Conservation (phyloP, 2,888 invertebrate species). For the Eremobia ochroleuca region DNA sequence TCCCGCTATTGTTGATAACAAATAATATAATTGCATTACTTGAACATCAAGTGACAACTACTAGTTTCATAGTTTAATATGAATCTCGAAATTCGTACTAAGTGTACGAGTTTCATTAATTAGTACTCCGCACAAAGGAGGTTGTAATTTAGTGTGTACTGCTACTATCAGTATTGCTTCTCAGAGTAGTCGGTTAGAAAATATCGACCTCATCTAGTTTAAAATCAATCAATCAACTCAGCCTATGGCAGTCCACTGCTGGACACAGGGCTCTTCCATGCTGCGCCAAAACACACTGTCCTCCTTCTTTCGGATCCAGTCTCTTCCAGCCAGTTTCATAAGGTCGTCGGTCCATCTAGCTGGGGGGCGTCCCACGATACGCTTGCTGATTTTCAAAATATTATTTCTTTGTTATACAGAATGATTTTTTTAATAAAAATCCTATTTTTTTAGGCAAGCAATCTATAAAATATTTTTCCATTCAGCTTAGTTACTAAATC, state of each 20-base stretch:
- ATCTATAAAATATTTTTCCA: no score
- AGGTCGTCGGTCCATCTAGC: background rate
- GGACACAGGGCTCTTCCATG: no score
- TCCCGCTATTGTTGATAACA: slow-evolving; percentile 67
- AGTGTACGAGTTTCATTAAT: slow-evolving; percentile 1
- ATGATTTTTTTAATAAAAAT: no score
- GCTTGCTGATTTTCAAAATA: background rate
- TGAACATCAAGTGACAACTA: slow-evolving; percentile 41
- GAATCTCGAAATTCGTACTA: background rate
- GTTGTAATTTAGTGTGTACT: background rate
- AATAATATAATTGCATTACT: slow-evolving; percentile 66
- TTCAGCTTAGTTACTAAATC: background rate
- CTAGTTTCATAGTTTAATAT: slow-evolving; percentile 33
- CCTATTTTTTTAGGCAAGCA: no score
- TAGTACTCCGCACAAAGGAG: background rate
- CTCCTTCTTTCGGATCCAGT: background rate
- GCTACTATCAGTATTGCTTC: background rate
- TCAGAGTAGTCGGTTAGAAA: background rate
- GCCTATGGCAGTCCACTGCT: no score
- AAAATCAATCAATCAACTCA: background rate
- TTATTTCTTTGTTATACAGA: no score
- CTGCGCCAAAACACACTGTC: background rate
- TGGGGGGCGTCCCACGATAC: background rate
- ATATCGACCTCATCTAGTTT: background rate
- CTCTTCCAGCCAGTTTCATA: background rate